These are phyloP conservation scores for Mormyrops boulengeri DNA, from an alignment of 2,797 vertebrate species.

Conservation along the genomic window DNA sequence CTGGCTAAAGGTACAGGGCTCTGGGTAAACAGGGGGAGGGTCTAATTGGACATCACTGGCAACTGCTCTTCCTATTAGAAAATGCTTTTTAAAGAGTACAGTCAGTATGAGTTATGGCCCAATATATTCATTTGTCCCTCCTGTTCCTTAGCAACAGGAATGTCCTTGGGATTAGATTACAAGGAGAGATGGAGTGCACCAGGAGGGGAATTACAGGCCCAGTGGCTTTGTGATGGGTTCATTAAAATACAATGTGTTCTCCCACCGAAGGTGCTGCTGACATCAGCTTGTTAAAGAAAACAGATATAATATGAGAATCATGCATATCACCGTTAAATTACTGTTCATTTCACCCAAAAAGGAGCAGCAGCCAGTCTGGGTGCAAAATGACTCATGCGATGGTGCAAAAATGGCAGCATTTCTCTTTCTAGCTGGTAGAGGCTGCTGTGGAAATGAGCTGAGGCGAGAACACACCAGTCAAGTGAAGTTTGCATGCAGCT, in stretches of 20 bases:
- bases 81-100: not conserved
- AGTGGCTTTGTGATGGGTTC: not conserved
- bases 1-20: not conserved
- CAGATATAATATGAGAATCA: not conserved
- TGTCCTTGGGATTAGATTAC: constrained; percentile 26
- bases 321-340: not conserved
- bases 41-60: not conserved
- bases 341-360: not conserved
- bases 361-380: constrained; percentile 2
- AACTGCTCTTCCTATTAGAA: not conserved
- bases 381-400: not conserved
- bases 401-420: not conserved
- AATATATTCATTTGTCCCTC: constrained; percentile 30
- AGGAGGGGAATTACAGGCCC: constrained; percentile 4
- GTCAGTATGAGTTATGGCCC: constrained; percentile 30
- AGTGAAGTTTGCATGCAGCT: not conserved
- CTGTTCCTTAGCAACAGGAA: constrained; percentile 13
- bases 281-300: not conserved
- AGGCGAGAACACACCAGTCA: not conserved
- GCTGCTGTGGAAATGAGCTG: not conserved
- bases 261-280: not conserved
- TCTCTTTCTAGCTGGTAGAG: not conserved
- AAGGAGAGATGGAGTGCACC: constrained; percentile 31
- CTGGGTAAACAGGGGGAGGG: not conserved
- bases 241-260: constrained; percentile 7